phyloP scores from a whole-genome alignment of 2,113 vertebrate genomes.

The Semnornis frantzii region DNA sequence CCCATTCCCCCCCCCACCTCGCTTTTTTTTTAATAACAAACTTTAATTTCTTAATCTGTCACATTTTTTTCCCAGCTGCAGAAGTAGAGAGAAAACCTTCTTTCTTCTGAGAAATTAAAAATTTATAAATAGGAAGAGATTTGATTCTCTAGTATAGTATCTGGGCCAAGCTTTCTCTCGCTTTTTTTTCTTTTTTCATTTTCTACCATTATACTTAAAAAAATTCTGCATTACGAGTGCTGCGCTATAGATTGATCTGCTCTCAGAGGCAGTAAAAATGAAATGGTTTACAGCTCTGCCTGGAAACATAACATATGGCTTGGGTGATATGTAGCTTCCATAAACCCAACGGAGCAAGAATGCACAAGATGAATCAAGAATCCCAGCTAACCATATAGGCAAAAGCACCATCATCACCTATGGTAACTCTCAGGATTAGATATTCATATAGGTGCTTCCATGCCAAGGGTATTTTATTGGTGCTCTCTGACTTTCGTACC shows the following conservation, averaged over 20 bases:
- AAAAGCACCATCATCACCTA: background rate
- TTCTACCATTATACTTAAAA: slow-evolving; percentile 30
- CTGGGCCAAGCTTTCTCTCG: background rate
- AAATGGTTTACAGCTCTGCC: slow-evolving; percentile 52
- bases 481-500: background rate
- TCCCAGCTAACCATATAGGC: background rate
- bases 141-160: background rate
- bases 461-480: background rate
- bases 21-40: background rate
- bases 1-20: background rate
- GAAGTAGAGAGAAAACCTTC: background rate
- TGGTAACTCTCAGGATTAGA: background rate
- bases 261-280: slow-evolving; percentile 39
- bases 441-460: background rate
- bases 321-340: slow-evolving; percentile 18
- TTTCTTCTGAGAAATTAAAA: slow-evolving; percentile 36
- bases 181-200: background rate
- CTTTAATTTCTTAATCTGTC: slow-evolving; percentile 27
- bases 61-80: background rate
- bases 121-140: background rate
- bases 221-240: slow-evolving; percentile 1
- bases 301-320: slow-evolving; percentile 39
- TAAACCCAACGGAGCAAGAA: slow-evolving; percentile 36
- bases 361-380: slow-evolving; percentile 18
- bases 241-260: slow-evolving; percentile 15